A percentile compares a stretch with the other conserved stretches of the same genome.
These are phyloP conservation scores for Gallinago stenura DNA, from an alignment of 2,797 vertebrate species.

Conservation along the genomic window DNA sequence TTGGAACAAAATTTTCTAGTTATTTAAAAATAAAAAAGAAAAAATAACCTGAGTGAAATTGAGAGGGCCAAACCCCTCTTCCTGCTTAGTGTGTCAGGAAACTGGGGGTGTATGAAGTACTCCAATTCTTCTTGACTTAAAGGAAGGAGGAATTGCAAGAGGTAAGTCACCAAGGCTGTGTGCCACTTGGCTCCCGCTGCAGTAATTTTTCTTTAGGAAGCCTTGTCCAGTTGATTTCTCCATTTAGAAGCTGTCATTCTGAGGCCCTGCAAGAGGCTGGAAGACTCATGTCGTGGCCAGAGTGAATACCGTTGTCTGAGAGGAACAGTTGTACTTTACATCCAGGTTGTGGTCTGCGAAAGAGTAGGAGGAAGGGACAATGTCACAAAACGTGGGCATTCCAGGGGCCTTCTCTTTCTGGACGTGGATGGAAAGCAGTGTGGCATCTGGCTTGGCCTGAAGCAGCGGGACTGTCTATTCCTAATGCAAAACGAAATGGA, in stretches of 20 bases:
- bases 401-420: not conserved
- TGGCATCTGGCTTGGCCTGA: not conserved
- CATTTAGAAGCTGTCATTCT: not conserved
- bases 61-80: not conserved
- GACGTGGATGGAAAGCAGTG: not conserved
- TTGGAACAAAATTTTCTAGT: not conserved
- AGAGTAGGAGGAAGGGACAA: not conserved
- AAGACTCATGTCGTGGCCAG: not conserved
- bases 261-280: not conserved
- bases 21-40: not conserved
- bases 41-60: not conserved
- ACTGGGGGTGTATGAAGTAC: not conserved
- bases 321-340: not conserved
- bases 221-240: not conserved
- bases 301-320: not conserved
- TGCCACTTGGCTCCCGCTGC: not conserved
- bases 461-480: not conserved
- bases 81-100: not conserved
- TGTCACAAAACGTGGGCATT: not conserved
- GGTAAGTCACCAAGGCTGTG: not conserved
- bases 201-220: not conserved
- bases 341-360: not conserved
- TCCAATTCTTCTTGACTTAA: not conserved
- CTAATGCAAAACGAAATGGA: not conserved
- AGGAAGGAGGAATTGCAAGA: not conserved